phyloP scores from a whole-genome alignment of 1,140 invertebrate genomes.

The Glomeris maerens region DNA sequence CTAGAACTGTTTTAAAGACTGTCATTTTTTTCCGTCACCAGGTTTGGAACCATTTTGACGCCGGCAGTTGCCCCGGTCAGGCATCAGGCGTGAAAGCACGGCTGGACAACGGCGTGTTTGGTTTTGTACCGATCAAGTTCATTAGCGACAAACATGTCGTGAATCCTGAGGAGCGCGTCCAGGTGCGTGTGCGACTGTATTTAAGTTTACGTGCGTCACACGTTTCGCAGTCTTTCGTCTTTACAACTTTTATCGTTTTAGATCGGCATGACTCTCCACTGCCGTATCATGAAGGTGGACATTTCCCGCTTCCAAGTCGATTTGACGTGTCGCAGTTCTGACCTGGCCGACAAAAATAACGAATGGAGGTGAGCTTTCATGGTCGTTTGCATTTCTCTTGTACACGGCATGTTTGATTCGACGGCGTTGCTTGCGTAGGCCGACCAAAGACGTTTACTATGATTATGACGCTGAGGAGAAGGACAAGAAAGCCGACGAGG shows the following conservation, averaged over 20 bases:
- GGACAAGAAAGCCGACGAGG: slow-evolving; percentile 60
- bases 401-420: slow-evolving; percentile 8
- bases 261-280: slow-evolving; percentile 74
- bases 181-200: slow-evolving; percentile 25
- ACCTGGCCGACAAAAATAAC: slow-evolving; percentile 76
- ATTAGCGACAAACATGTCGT: slow-evolving; percentile 85
- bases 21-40: slow-evolving; percentile 18
- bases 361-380: slow-evolving; percentile 56
- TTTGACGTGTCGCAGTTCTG: slow-evolving; percentile 83
- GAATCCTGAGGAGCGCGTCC: slow-evolving; percentile 83
- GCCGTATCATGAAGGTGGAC: slow-evolving; percentile 89
- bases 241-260: slow-evolving; percentile 24
- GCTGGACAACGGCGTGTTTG: slow-evolving; percentile 85
- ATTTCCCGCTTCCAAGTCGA: slow-evolving; percentile 88
- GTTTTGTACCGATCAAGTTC: slow-evolving; percentile 90
- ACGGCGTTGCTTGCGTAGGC: slow-evolving; percentile 36
- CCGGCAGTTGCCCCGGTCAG: slow-evolving; percentile 85
- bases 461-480: slow-evolving; percentile 72
- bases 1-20: not conserved
- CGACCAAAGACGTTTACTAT: slow-evolving; percentile 78
- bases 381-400: no score
- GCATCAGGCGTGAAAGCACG: slow-evolving; percentile 77
- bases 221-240: no score
- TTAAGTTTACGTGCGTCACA: no score
- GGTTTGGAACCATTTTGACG: slow-evolving; percentile 97